Conservation (phyloP, 2,888 invertebrate species). For the Spodoptera picta region DNA sequence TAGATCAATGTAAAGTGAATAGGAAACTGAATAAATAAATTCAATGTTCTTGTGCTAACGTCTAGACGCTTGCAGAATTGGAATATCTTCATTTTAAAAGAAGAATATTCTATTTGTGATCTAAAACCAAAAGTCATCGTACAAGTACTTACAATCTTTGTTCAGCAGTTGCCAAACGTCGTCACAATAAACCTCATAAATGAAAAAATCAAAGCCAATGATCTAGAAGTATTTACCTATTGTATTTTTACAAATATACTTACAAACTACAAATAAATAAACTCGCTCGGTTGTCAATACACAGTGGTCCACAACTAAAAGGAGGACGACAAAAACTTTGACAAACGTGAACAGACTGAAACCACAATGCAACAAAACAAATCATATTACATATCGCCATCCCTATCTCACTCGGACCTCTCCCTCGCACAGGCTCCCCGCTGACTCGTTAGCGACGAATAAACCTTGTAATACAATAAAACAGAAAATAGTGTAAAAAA, state of each 20-base stretch:
- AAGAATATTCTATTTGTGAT: no score
- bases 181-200: no score
- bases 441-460: constrained; percentile 84
- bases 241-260: not conserved
- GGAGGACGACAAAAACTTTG: constrained; percentile 61
- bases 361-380: constrained; percentile 77
- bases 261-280: constrained; percentile 25
- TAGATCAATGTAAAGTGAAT: no score
- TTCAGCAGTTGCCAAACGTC: no score
- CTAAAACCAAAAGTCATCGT: no score
- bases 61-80: no score
- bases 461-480: constrained; percentile 84
- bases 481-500: constrained; percentile 84
- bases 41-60: no score
- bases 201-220: no score
- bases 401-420: constrained; percentile 60
- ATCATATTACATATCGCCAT: constrained; percentile 65
- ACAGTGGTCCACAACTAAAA: constrained; percentile 56
- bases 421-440: constrained; percentile 74
- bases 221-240: no score
- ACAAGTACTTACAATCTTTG: no score
- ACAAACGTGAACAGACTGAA: constrained; percentile 58
- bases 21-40: no score
- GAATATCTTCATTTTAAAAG: no score
- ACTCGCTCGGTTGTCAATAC: constrained; percentile 31